Evolutionary conservation across 2,888 invertebrate genomes (phyloP).

Genomic region (Calameuta pallipes): DNA sequence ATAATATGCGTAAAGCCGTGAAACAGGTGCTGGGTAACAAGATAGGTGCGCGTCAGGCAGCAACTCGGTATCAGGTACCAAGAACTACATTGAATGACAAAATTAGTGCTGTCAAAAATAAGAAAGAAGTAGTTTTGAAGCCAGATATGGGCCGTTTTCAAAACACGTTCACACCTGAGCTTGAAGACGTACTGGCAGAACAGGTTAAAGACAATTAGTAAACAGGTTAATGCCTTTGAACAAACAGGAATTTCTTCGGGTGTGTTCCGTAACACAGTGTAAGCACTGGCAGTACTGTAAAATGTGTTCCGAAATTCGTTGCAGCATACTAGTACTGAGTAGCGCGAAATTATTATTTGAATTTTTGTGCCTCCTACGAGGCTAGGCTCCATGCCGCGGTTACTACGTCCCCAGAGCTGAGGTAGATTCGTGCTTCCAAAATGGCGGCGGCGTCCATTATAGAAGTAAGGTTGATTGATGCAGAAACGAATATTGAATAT

Average conservation of each 20-base stretch:
- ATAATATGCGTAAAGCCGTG: slow-evolving; percentile 27
- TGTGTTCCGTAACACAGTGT: too few species aligned
- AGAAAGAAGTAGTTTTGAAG: slow-evolving; percentile 5
- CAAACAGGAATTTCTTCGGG: slow-evolving; percentile 23
- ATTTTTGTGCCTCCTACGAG: too few species aligned
- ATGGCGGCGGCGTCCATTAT: too few species aligned
- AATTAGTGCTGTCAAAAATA: slow-evolving; percentile 2
- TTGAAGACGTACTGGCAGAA: slow-evolving; percentile 1
- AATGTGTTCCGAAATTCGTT: too few species aligned
- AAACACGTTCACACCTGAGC: slow-evolving; percentile 5
- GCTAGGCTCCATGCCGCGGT: too few species aligned
- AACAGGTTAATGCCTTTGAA: slow-evolving; percentile 19
- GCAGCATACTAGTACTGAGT: too few species aligned
- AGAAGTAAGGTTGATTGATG: too few species aligned
- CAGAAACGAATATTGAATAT: too few species aligned
- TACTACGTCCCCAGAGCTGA: too few species aligned
- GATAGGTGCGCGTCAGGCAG: slow-evolving; percentile 25
- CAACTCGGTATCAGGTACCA: slow-evolving; percentile 9
- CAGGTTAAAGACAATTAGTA: slow-evolving; percentile 19
- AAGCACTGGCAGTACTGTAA: too few species aligned
- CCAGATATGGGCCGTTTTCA: slow-evolving; percentile 10
- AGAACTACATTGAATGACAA: slow-evolving; percentile 10
- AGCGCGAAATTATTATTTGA: too few species aligned
- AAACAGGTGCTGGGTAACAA: slow-evolving; percentile 30
- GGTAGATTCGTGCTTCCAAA: too few species aligned